Conservation (phyloP, 2,113 vertebrate species). For the Salvelinus namaycush region DNA sequence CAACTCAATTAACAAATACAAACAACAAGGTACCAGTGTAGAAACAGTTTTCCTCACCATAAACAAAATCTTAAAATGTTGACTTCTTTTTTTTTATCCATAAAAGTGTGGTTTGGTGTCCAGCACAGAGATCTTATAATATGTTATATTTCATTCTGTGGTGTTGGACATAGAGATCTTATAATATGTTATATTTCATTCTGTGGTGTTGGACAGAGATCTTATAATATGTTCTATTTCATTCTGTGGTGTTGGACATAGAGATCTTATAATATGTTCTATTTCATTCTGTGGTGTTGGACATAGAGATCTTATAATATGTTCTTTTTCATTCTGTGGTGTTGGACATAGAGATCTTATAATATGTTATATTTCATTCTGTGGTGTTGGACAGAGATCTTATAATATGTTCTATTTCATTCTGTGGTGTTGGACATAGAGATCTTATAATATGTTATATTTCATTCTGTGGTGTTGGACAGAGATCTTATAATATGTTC, state of each 20-base stretch:
- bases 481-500: too few relatives aligned
- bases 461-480: not conserved
- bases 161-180: not conserved
- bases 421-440: not conserved
- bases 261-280: too few relatives aligned
- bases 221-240: too few relatives aligned
- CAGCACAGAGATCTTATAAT: too few relatives aligned
- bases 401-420: not conserved
- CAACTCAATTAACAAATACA: not conserved
- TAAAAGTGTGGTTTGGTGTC: too few relatives aligned
- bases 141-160: not conserved
- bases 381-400: not conserved
- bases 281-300: not conserved
- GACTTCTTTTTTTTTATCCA: too few relatives aligned
- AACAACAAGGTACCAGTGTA: too few relatives aligned
- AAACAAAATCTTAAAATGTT: too few relatives aligned
- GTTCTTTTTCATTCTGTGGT: not conserved
- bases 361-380: not conserved
- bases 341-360: not conserved
- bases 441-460: too few relatives aligned
- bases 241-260: not conserved
- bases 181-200: not conserved
- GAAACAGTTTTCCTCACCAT: too few relatives aligned
- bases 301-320: too few relatives aligned
- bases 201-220: not conserved